Conservation (phyloP, 2,888 invertebrate genomes). For the Digitonthophagus gazella region DNA sequence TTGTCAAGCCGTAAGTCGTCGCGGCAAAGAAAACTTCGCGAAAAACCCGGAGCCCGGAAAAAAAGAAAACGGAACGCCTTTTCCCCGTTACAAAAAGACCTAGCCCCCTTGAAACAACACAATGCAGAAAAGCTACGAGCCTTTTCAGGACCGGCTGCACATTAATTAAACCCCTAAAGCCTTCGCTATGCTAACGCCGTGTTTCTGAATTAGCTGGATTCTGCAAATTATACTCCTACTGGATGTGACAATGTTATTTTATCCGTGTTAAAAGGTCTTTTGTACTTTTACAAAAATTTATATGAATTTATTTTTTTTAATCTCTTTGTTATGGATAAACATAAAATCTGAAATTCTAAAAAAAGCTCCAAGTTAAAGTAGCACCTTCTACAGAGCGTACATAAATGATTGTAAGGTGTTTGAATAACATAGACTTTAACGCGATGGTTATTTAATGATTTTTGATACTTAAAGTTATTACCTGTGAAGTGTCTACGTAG, state of each 20-base stretch:
- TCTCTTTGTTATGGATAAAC: too few relatives aligned
- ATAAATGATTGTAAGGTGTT: too few relatives aligned
- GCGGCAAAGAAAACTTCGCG: background rate
- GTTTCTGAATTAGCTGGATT: background rate
- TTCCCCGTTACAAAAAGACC: background rate
- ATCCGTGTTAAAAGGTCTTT: background rate
- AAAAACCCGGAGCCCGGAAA: background rate
- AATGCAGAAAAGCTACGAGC: background rate
- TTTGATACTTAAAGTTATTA: too few relatives aligned
- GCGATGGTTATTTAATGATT: too few relatives aligned
- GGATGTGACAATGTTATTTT: background rate
- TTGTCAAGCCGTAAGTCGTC: background rate
- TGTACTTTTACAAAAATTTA: background rate
- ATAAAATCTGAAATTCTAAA: too few relatives aligned
- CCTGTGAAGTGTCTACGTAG: too few relatives aligned
- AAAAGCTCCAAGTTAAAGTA: too few relatives aligned
- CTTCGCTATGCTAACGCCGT: background rate
- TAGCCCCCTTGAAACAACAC: background rate
- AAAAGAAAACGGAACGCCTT: background rate
- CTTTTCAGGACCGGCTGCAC: background rate
- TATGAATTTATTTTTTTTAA: too few relatives aligned
- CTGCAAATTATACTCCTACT: background rate
- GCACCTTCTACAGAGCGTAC: too few relatives aligned
- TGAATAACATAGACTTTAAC: too few relatives aligned
- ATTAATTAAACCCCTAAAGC: background rate